Conservation (phyloP, 1,140 invertebrate genomes). For the Epicauta chinensis region DNA sequence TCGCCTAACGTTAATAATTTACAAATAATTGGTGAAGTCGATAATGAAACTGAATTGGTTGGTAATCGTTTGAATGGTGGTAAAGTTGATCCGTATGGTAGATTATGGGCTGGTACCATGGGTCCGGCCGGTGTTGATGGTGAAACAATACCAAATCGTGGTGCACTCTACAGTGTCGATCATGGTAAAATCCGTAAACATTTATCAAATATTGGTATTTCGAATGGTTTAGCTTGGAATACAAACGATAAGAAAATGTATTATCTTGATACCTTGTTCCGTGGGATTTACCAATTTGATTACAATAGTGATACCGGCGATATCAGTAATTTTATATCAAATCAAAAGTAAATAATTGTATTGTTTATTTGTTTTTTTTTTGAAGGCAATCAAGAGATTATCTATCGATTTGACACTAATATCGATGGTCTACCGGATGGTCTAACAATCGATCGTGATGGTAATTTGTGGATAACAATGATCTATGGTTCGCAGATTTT, state of each 20-base stretch:
- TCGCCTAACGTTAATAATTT: conserved; percentile 23
- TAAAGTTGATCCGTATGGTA: conserved; percentile 72
- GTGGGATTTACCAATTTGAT: conserved; percentile 56
- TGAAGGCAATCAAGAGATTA: conserved; percentile 26
- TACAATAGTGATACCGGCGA: conserved; percentile 60
- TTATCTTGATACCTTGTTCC: conserved; percentile 62
- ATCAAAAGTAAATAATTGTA: conserved; percentile 19
- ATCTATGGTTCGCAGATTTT: conserved; percentile 40
- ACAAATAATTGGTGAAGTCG: conserved; percentile 52
- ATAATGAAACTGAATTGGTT: conserved; percentile 40
- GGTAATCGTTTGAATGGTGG: conserved; percentile 74
- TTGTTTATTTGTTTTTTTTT: conserved; percentile 5
- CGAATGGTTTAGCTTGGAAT: conserved; percentile 23
- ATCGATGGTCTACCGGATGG: conserved; percentile 52
- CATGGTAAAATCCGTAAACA: conserved; percentile 32
- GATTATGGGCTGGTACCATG: conserved; percentile 73
- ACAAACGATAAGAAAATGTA: conserved; percentile 53
- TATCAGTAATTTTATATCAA: conserved; percentile 47
- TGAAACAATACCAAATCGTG: conserved; percentile 45
- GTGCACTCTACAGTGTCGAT: conserved; percentile 50
- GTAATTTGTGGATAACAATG: conserved; percentile 57
- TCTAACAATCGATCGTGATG: conserved; percentile 60
- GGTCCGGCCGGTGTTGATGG: conserved; percentile 50
- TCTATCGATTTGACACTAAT: conserved; percentile 27
- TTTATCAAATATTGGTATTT: conserved; percentile 18